A percentile compares a stretch with the other conserved stretches of the same genome.
These are phyloP conservation scores for Mesochorus sp. DNA, from an alignment of 2,888 invertebrate species.

Conservation along the genomic window DNA sequence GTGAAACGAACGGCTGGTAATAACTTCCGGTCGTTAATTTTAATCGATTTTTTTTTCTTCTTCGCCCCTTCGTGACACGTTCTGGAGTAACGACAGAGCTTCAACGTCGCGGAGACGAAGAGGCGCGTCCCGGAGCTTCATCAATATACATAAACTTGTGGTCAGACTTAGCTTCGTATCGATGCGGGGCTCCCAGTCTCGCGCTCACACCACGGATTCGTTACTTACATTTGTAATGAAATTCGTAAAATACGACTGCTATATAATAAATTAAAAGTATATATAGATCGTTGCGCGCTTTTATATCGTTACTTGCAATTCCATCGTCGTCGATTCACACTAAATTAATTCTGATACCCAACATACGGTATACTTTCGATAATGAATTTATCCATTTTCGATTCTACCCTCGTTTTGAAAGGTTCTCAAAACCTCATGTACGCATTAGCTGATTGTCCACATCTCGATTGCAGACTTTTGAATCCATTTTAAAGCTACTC, in stretches of 20 bases:
- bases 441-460: slow-evolving; percentile 53
- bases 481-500: not conserved
- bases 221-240: slow-evolving; percentile 42
- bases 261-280: slow-evolving; percentile 52
- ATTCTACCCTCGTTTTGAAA: slow-evolving; percentile 18
- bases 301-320: slow-evolving; percentile 14
- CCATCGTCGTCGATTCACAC: slow-evolving; percentile 17
- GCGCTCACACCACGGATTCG: not conserved
- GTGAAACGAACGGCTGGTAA: slow-evolving; percentile 35
- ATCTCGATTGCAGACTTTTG: not conserved
- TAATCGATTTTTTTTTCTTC: slow-evolving; percentile 17
- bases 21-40: slow-evolving; percentile 59
- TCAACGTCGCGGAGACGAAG: slow-evolving; percentile 1
- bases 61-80: not conserved
- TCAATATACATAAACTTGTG: slow-evolving; percentile 43
- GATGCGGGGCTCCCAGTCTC: slow-evolving; percentile 5
- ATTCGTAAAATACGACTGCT: slow-evolving; percentile 9
- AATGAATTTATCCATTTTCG: slow-evolving; percentile 52
- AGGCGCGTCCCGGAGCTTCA: slow-evolving; percentile 17
- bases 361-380: slow-evolving; percentile 29
- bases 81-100: not conserved
- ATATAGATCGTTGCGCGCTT: slow-evolving; percentile 32
- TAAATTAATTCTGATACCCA: slow-evolving; percentile 38
- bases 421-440: slow-evolving; percentile 36
- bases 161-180: slow-evolving; percentile 16